Evolutionary conservation across 2,113 vertebrate genomes (phyloP).

Genomic region (Mesoclemmys tuberculata): DNA sequence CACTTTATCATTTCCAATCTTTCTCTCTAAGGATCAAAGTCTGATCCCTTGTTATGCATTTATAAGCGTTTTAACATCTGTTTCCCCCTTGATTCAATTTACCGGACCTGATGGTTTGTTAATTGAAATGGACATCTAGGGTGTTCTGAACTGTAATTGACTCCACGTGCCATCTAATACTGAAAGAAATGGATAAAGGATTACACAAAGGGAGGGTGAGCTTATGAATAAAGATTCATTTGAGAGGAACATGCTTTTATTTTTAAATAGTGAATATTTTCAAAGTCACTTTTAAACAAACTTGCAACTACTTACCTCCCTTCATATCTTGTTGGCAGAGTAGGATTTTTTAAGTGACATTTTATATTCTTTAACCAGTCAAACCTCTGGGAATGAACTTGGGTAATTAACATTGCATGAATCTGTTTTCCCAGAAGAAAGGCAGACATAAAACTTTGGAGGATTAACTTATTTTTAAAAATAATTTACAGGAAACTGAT

Average conservation of each 20-base stretch:
- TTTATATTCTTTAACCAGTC: background rate
- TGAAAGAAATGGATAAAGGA: background rate
- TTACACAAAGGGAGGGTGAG: background rate
- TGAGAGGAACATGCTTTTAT: background rate
- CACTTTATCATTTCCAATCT: background rate
- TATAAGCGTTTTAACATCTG: background rate
- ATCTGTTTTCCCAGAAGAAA: background rate
- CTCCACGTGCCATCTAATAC: background rate
- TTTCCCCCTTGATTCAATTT: background rate
- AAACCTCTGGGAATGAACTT: background rate
- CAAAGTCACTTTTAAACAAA: background rate
- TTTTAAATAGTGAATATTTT: background rate
- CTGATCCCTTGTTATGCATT: background rate
- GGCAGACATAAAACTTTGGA: background rate
- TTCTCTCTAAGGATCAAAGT: background rate
- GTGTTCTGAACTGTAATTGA: background rate
- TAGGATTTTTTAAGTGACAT: background rate
- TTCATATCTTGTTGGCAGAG: background rate
- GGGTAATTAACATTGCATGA: background rate
- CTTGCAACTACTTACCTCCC: background rate
- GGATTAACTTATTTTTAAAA: background rate
- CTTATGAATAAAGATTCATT: background rate
- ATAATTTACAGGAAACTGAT: background rate
- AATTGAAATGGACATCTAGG: background rate
- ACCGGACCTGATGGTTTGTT: background rate